Conservation (phyloP, 2,888 invertebrate genomes). For the Bedellia somnulentella region DNA sequence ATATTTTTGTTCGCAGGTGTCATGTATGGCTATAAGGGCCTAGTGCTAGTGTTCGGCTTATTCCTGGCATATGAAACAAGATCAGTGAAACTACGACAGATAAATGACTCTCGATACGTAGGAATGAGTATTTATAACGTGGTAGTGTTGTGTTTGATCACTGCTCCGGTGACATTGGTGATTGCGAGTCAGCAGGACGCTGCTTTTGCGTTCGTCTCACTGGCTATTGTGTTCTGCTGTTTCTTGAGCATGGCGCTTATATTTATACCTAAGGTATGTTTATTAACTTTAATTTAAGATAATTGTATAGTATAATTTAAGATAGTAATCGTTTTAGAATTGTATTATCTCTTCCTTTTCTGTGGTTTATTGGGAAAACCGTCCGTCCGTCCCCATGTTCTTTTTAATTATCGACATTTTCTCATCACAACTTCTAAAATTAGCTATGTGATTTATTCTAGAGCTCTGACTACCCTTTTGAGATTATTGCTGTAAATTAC, state of each 20-base stretch:
- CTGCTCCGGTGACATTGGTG: conserved; percentile 96
- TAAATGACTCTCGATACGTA: conserved; percentile 97
- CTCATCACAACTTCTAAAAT: too few relatives aligned
- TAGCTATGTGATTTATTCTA: too few relatives aligned
- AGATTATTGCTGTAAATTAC: too few relatives aligned
- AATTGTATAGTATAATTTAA: too few relatives aligned
- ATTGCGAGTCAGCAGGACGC: conserved; percentile 98
- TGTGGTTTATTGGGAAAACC: too few relatives aligned
- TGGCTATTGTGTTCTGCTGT: conserved; percentile 96
- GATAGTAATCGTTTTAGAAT: too few relatives aligned
- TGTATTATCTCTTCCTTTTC: too few relatives aligned
- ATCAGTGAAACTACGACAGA: conserved; percentile 94
- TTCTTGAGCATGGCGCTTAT: conserved; percentile 98
- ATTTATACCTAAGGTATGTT: conserved; percentile 91
- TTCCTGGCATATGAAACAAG: conserved; percentile 98
- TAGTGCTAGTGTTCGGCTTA: conserved; percentile 94
- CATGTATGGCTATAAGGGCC: conserved; percentile 94
- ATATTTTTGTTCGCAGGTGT: conserved; percentile 76
- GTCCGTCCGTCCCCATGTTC: too few relatives aligned
- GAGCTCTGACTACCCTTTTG: too few relatives aligned
- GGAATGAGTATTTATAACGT: conserved; percentile 99
- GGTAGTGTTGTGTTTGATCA: conserved; percentile 95
- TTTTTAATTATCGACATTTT: too few relatives aligned
- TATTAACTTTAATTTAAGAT: background rate
- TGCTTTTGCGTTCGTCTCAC: conserved; percentile 93